Percentiles rank a stretch among this genome's conserved stretches.
Conservation (phyloP, 2,888 invertebrate genomes). For the Caenorhabditis panamensis region DNA sequence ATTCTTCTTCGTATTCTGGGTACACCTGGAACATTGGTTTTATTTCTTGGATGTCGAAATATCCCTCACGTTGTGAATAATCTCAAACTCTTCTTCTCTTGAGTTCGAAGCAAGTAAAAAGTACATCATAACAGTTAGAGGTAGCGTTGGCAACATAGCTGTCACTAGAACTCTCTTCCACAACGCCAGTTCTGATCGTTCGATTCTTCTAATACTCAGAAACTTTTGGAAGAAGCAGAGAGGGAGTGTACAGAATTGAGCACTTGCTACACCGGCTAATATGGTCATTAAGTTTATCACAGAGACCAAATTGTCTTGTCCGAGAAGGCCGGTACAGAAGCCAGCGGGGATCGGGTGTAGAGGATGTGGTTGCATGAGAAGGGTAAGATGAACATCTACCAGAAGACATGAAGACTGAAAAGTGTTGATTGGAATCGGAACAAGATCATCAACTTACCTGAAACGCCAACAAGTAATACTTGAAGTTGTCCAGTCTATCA, state of each 20-base stretch:
- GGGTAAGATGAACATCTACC: background rate
- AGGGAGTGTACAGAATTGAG: too few species aligned
- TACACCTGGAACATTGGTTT: background rate
- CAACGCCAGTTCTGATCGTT: background rate
- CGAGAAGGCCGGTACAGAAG: background rate
- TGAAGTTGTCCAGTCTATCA: background rate
- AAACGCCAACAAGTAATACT: background rate
- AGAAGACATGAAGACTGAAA: background rate
- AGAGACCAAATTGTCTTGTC: background rate
- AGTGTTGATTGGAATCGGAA: background rate
- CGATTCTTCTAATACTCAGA: background rate
- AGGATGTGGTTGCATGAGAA: constrained; percentile 9
- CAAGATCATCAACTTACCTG: background rate
- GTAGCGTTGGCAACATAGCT: background rate
- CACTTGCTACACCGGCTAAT: too few species aligned
- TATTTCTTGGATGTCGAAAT: too few species aligned
- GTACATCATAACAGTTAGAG: background rate
- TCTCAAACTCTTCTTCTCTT: background rate
- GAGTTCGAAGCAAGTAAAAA: background rate
- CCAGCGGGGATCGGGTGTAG: constrained; percentile 5
- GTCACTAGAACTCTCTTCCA: background rate
- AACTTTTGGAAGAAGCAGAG: constrained; percentile 1
- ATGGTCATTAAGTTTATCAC: background rate
- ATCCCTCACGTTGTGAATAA: too few species aligned
- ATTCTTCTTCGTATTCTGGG: background rate